A percentile compares a stretch with the other conserved stretches of the same genome.
Conservation (phyloP, 2,113 vertebrate genomes). For the Alethe diademata region DNA sequence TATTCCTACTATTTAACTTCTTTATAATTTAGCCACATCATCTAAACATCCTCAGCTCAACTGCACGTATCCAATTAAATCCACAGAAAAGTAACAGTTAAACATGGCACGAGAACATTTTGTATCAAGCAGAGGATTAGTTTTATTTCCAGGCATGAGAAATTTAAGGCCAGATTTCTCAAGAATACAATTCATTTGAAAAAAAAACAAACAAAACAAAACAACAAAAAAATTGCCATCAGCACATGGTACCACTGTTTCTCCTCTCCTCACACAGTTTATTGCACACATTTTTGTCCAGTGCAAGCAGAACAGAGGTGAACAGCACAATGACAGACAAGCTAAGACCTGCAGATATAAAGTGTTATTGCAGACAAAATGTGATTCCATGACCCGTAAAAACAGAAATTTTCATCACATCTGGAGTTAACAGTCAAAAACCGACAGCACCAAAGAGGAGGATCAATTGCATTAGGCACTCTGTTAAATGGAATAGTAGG, state of each 20-base stretch:
- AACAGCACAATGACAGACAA: neutral
- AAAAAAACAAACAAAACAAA: neutral
- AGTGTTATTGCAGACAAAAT: neutral
- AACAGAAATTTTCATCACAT: neutral
- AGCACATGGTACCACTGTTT: neutral
- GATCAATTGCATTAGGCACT: constrained; percentile 34
- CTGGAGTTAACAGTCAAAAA: neutral
- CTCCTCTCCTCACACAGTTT: neutral
- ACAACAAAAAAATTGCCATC: neutral
- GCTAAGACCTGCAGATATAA: neutral
- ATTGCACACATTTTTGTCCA: neutral
- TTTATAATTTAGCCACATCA: neutral
- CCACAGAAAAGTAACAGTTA: neutral
- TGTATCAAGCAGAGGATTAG: constrained; percentile 63
- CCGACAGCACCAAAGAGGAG: neutral
- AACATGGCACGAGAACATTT: neutral
- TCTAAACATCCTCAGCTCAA: neutral
- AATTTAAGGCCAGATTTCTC: constrained; percentile 51
- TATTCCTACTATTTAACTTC: neutral
- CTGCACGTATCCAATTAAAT: neutral
- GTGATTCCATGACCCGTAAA: neutral
- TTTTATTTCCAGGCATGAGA: constrained; percentile 73
- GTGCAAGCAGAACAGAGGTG: neutral
- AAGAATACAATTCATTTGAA: constrained; percentile 18
- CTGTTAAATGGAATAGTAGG: neutral